Evolutionary conservation across 2,797 vertebrate species (phyloP).

Genomic region (Megalops cyprinoides): DNA sequence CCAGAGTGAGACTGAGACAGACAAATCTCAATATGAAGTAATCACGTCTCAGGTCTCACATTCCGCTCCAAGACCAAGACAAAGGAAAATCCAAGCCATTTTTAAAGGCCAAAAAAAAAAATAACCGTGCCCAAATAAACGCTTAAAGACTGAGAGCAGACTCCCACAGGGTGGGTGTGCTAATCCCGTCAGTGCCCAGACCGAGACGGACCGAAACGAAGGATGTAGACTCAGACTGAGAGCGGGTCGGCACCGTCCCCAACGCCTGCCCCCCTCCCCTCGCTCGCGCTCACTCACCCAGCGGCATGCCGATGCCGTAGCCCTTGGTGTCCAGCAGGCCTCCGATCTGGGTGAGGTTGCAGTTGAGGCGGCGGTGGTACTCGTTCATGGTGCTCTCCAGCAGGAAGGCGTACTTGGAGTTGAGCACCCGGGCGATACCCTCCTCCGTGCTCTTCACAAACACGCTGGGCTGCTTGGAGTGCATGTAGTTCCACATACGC

Average conservation of each 20-base stretch:
- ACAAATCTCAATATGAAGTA: no score
- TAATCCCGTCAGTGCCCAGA: no score
- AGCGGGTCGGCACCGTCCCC: constrained; percentile 15
- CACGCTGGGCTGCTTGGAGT: constrained; percentile 95
- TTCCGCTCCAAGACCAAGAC: no score
- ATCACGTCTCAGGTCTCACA: no score
- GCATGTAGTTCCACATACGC: constrained; percentile 99
- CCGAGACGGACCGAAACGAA: constrained; percentile 62
- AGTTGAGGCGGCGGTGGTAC: constrained; percentile 95
- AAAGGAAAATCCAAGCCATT: no score
- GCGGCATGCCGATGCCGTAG: constrained; percentile 98
- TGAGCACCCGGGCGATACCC: constrained; percentile 92
- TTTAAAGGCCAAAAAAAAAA: no score
- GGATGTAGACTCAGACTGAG: constrained; percentile 54
- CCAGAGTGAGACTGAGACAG: no score
- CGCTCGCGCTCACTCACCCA: constrained; percentile 79
- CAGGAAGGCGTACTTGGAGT: constrained; percentile 96
- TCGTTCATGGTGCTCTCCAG: constrained; percentile 99
- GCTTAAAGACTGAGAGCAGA: no score
- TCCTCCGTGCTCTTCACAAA: constrained; percentile 98
- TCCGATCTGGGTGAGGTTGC: constrained; percentile 96
- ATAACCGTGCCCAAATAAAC: no score
- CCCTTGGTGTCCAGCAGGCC: constrained; percentile 99
- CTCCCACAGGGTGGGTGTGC: no score
- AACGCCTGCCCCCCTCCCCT: neutral